Evolutionary conservation across 2,113 vertebrate genomes (phyloP).

Genomic region (Bolborhynchus lineola): DNA sequence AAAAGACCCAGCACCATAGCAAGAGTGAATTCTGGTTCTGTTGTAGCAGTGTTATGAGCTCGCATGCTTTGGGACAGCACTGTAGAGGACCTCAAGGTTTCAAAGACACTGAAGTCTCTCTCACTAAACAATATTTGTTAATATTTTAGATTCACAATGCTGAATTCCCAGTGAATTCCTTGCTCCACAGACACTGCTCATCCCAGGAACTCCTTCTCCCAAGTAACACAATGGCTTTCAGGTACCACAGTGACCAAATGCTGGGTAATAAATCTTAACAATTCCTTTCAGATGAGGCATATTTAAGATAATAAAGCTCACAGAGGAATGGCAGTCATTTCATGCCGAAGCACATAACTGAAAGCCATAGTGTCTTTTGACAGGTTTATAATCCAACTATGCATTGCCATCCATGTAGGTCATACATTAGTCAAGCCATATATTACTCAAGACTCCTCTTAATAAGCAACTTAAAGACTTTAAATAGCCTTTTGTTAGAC

Average conservation of each 20-base stretch:
- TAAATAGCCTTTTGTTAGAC: background rate
- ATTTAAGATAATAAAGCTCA: background rate
- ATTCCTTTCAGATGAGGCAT: background rate
- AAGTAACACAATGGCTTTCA: background rate
- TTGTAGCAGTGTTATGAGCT: background rate
- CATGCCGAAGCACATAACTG: background rate
- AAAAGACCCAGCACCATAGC: background rate
- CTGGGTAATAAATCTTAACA: background rate
- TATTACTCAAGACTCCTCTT: background rate
- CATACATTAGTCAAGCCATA: background rate
- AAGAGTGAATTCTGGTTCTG: background rate
- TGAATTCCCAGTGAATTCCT: background rate
- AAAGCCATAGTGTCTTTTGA: conserved; percentile 26
- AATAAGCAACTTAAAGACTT: background rate
- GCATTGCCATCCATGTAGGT: background rate
- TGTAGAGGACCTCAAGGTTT: background rate
- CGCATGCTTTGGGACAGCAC: background rate
- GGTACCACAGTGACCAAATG: background rate
- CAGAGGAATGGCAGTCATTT: background rate
- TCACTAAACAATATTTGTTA: background rate
- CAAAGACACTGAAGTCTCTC: background rate
- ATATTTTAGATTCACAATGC: background rate
- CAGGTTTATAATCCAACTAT: conserved; percentile 44
- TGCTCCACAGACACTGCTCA: background rate
- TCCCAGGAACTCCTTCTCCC: background rate